Conservation (phyloP, 2,888 invertebrate species). For the Automeris io region DNA sequence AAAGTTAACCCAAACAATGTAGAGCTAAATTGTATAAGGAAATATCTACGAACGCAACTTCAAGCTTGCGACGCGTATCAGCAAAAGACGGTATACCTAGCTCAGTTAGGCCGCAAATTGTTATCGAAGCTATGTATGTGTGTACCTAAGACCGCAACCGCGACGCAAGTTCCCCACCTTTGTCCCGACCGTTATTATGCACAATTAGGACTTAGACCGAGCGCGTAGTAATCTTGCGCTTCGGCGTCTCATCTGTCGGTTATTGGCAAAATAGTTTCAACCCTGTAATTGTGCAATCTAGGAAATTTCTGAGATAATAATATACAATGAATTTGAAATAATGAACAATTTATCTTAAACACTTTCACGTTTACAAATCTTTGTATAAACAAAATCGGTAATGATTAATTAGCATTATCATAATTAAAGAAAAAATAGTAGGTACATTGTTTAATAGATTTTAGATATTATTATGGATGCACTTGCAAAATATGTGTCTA, state of each 20-base stretch:
- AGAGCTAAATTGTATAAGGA: conserved; percentile 13
- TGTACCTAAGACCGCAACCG: conserved; percentile 39
- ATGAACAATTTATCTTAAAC: no score
- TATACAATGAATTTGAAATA: no score
- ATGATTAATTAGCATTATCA: no score
- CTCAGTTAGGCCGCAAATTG: conserved; percentile 55
- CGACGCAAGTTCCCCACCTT: conserved; percentile 46
- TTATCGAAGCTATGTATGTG: conserved; percentile 39
- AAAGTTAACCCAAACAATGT: neutral
- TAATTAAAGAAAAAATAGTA: no score
- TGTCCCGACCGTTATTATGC: conserved; percentile 59
- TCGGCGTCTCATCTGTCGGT: conserved; percentile 23
- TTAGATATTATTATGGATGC: no score
- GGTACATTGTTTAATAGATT: no score
- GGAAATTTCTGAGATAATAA: neutral
- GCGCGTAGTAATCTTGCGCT: conserved; percentile 56
- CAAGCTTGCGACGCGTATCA: conserved; percentile 19
- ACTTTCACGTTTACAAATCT: no score
- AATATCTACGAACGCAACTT: conserved; percentile 12
- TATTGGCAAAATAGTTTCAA: conserved; percentile 40
- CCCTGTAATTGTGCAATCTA: conserved; percentile 27
- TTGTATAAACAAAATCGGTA: no score
- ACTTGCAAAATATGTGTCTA: no score
- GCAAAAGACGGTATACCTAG: conserved; percentile 36
- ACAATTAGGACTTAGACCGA: conserved; percentile 61